These are phyloP conservation scores for Atethmia centrago DNA, from an alignment of 2,888 invertebrate genomes.

Conservation along the genomic window DNA sequence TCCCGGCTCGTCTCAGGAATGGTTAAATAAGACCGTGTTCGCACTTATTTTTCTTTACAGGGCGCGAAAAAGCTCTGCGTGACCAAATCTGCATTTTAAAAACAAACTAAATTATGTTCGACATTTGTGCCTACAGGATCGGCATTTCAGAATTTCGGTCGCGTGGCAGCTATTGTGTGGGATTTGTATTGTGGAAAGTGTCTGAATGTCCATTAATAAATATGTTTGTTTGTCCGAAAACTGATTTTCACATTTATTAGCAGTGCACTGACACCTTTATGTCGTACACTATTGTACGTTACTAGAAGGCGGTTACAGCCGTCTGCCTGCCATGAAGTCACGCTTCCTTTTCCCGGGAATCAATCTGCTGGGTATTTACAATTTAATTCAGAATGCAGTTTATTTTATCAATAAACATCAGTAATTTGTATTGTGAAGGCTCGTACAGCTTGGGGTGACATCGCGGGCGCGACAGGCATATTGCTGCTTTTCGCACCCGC, in stretches of 20 bases:
- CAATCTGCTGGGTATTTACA: neutral
- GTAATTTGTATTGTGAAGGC: neutral
- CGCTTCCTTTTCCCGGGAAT: neutral
- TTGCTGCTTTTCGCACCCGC: too few species aligned
- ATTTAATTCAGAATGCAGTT: neutral
- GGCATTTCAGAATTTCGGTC: neutral
- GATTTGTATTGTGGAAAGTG: neutral
- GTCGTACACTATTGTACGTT: neutral
- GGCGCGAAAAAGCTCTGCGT: slow-evolving; percentile 23
- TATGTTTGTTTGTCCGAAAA: neutral
- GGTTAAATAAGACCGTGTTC: slow-evolving; percentile 82
- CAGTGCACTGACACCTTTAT: neutral
- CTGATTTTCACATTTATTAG: neutral
- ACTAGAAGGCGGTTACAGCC: neutral
- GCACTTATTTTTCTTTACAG: slow-evolving; percentile 74
- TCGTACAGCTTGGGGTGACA: too few species aligned
- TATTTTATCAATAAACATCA: neutral
- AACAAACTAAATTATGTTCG: slow-evolving; percentile 16
- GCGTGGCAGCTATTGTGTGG: neutral
- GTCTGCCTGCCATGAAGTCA: neutral
- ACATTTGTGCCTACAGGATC: neutral
- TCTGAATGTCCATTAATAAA: neutral
- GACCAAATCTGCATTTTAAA: slow-evolving; percentile 32
- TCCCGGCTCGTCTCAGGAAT: slow-evolving; percentile 77
- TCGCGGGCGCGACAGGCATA: too few species aligned